phyloP scores from a whole-genome alignment of 2,888 invertebrate species.

The Apeira syringaria region DNA sequence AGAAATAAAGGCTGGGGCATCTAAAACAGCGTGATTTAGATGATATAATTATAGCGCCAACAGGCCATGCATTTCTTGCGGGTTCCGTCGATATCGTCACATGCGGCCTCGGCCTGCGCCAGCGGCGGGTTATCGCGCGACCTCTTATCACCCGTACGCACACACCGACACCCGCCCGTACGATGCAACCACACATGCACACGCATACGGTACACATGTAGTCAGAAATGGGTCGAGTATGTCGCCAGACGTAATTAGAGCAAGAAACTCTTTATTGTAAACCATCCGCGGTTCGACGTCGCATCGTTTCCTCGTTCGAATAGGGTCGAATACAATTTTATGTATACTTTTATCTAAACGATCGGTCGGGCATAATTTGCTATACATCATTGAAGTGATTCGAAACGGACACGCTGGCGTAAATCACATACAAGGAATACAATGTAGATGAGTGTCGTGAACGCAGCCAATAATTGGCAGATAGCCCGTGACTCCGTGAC shows the following conservation, averaged over 20 bases:
- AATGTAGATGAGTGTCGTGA: neutral
- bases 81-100: constrained; percentile 6
- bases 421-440: neutral
- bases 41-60: too few relatives aligned
- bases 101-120: constrained; percentile 2
- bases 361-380: neutral
- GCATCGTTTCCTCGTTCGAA: constrained; percentile 4
- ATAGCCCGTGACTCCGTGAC: constrained; percentile 1
- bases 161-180: neutral
- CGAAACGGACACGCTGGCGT: neutral
- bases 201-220: constrained; percentile 19
- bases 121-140: constrained; percentile 58
- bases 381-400: neutral
- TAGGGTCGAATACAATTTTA: neutral
- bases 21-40: too few relatives aligned
- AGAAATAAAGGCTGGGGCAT: too few relatives aligned
- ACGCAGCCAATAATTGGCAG: neutral
- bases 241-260: constrained; percentile 56
- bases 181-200: constrained; percentile 32
- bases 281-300: constrained; percentile 29
- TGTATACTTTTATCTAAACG: too few relatives aligned
- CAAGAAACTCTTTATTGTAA: constrained; percentile 53
- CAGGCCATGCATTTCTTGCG: too few relatives aligned
- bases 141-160: constrained; percentile 49
- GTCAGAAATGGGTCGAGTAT: constrained; percentile 50